Evolutionary conservation across 2,888 invertebrate genomes (phyloP).

Genomic region (Hirtodrosophila alboralis): DNA sequence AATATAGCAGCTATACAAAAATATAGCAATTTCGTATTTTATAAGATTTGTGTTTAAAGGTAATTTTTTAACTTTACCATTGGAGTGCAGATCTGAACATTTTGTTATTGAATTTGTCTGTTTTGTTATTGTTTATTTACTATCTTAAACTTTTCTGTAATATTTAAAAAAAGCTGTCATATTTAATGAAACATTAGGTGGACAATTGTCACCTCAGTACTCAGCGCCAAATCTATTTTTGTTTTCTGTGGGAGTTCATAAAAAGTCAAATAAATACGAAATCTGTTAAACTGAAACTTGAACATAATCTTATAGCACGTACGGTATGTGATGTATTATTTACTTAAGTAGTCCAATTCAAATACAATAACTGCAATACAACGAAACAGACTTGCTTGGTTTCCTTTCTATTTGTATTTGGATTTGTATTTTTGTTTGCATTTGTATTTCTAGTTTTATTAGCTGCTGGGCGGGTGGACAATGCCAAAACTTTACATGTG

Average conservation of each 20-base stretch:
- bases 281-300: slow-evolving; percentile 39
- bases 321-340: slow-evolving; percentile 51
- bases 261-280: slow-evolving; percentile 40
- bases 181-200: too few species aligned
- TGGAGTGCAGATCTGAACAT: too few species aligned
- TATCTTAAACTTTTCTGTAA: too few species aligned
- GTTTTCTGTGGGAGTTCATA: slow-evolving; percentile 21
- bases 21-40: too few species aligned
- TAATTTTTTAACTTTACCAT: too few species aligned
- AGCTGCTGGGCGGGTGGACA: slow-evolving; percentile 27
- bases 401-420: slow-evolving; percentile 17
- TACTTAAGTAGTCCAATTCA: slow-evolving; percentile 62
- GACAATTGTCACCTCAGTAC: too few species aligned
- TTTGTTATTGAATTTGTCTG: too few species aligned
- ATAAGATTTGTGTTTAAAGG: too few species aligned
- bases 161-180: too few species aligned
- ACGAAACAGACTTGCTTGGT: slow-evolving; percentile 24
- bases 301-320: slow-evolving; percentile 47
- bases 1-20: too few species aligned
- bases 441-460: slow-evolving; percentile 28
- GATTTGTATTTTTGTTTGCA: slow-evolving; percentile 13
- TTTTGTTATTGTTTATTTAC: too few species aligned
- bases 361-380: slow-evolving; percentile 53
- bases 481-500: slow-evolving; percentile 15
- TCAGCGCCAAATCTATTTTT: too few species aligned